Base-by-base conservation (phyloP, 2,113 vertebrate species). In the Protobothrops flavoviridis region DNA sequence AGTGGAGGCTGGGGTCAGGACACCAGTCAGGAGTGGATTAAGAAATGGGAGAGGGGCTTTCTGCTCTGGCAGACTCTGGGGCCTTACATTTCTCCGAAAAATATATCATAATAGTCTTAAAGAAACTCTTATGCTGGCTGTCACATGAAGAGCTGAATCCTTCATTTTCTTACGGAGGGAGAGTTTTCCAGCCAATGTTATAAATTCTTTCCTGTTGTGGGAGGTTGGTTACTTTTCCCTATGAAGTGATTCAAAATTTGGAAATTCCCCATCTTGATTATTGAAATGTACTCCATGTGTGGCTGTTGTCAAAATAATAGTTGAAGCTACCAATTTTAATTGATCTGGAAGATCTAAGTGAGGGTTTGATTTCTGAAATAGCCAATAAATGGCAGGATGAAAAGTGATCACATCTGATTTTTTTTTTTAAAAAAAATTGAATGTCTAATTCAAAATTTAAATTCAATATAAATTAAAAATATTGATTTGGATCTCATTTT, bases 1-100 rank as follows among this genome's bases (percentile, higher is more conserved):
- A 88, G 92, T 91, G 33, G 3, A 50, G 85, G 43, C 81, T 43
- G 93, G 90, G 55, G 52, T 89, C 88, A 48, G 91, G 90, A 12
- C 91, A 90, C 1, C 1, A 33, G 33, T 50, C 92, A 81, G 88
- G 53, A 48, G 53, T 93, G 88, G 88, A 93, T 90, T 89, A 90
- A 90, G 85, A 57, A 57, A 24, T 26, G 55, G 86, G 74, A 81
- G 74, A 81, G 74, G 87, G 52, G 20, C 52, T 39, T 89, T 56
- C 87, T 81, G n/a, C n/a, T 81, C 17, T 81, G 43, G 29, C 43
- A 90, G 15, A 64, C 12, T 52, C n/a, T 59, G 88, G 88, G 53
- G 53, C 43, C 74, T 29, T 50, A 29, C 15, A 3, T 29, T 52
- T 61, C 56, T 90, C 21, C 52, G 43, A 90, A 39, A 55, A 81